phyloP scores from a whole-genome alignment of 2,888 invertebrate species.

The Lamproptera curius region DNA sequence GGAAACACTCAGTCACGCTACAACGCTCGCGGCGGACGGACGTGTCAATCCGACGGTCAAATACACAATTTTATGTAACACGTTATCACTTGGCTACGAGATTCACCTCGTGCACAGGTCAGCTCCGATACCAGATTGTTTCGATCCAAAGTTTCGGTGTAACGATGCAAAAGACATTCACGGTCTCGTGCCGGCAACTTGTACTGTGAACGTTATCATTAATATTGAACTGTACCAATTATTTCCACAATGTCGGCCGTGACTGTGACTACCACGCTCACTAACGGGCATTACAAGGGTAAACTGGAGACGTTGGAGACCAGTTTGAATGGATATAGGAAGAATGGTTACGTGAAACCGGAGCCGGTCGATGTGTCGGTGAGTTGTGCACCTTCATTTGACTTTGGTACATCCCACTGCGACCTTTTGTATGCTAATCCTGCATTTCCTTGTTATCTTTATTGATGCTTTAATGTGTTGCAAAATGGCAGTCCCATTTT shows the following conservation, averaged over 20 bases:
- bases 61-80: conserved; percentile 17
- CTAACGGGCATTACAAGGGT: conserved; percentile 57
- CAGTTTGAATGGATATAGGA: conserved; percentile 56
- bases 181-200: conserved; percentile 23
- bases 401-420: not conserved
- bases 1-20: conserved; percentile 27
- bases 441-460: not conserved
- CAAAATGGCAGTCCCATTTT: too few relatives aligned
- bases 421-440: not conserved
- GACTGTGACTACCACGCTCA: conserved; percentile 63
- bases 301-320: conserved; percentile 58
- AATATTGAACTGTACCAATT: conserved; percentile 26
- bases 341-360: conserved; percentile 58
- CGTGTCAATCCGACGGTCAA: conserved; percentile 4
- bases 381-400: conserved; percentile 33
- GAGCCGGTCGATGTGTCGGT: conserved; percentile 47
- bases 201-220: conserved; percentile 22
- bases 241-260: conserved; percentile 58
- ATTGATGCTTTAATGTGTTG: not conserved
- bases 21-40: conserved; percentile 13
- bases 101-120: not conserved
- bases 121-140: not conserved
- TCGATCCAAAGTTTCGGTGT: not conserved
- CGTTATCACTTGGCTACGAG: not conserved
- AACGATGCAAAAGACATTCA: conserved; percentile 28